Evolutionary conservation across 2,113 vertebrate genomes (phyloP).

Genomic region (Pelvicachromis taeniatus): DNA sequence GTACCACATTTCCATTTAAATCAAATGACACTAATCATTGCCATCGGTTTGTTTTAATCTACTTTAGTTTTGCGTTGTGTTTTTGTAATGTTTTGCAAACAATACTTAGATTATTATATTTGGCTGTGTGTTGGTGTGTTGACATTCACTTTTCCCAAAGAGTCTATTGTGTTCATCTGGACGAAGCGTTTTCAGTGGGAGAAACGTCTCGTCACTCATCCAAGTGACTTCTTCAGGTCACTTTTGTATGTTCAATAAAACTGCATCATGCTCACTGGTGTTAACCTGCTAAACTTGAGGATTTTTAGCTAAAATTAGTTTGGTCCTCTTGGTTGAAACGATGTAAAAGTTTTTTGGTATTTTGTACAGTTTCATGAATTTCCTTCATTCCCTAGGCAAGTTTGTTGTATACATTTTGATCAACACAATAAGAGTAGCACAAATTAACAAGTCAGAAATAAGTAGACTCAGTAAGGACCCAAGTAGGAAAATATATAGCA

Average conservation of each 20-base stretch:
- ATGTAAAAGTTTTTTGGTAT: not conserved
- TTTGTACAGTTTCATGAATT: not conserved
- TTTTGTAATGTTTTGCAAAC: not conserved
- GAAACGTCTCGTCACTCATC: too few relatives aligned
- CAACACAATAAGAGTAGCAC: not conserved
- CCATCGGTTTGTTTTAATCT: not conserved
- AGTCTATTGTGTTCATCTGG: too few relatives aligned
- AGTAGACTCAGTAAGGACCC: not conserved
- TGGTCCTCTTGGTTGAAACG: not conserved
- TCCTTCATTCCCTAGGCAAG: not conserved
- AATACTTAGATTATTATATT: not conserved
- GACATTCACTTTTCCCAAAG: not conserved
- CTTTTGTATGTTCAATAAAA: conserved; percentile 6
- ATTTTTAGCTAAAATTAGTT: not conserved
- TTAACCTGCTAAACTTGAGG: not conserved
- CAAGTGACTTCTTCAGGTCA: too few relatives aligned
- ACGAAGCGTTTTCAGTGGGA: too few relatives aligned
- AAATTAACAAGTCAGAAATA: not conserved
- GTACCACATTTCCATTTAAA: not conserved
- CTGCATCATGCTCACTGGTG: not conserved
- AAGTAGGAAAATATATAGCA: not conserved
- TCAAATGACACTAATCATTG: not conserved
- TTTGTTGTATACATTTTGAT: not conserved
- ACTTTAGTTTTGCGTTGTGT: not conserved
- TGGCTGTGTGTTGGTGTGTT: not conserved